These are phyloP conservation scores for Stenurella melanura DNA, from an alignment of 2,888 invertebrate genomes.

Conservation along the genomic window DNA sequence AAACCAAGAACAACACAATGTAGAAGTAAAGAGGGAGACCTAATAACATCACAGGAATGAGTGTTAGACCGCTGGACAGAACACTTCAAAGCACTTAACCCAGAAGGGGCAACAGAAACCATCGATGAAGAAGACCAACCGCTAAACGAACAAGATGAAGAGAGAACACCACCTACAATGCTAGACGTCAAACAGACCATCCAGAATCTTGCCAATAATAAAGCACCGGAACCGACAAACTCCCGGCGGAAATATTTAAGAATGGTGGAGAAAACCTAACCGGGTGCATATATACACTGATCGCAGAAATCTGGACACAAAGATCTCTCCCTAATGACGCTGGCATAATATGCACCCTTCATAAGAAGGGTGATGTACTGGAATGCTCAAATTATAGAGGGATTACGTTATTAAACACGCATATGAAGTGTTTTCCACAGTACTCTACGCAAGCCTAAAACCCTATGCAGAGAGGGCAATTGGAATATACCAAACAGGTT, in stretches of 20 bases:
- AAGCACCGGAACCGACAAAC: background rate
- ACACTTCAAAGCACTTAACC: background rate
- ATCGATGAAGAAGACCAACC: background rate
- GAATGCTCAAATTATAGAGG: background rate
- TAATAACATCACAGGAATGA: background rate
- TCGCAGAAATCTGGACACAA: background rate
- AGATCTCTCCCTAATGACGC: background rate
- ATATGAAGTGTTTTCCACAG: no score
- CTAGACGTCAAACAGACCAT: background rate
- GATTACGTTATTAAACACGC: background rate
- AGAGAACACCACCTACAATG: background rate
- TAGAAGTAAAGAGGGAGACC: background rate
- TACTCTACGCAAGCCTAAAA: no score
- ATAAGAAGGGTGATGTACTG: background rate
- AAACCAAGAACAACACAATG: background rate
- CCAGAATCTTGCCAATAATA: background rate
- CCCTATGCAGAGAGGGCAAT: no score
- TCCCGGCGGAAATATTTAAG: background rate
- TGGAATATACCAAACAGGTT: no score
- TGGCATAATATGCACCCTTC: background rate
- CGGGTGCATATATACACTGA: background rate
- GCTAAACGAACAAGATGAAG: background rate
- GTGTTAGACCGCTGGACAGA: background rate
- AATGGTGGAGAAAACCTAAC: background rate
- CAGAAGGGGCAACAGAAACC: background rate